Percentiles rank a stretch among this genome's conserved stretches.
These are phyloP conservation scores for Acanthurus leucopareius DNA, from an alignment of 2,797 vertebrate species.

Conservation along the genomic window DNA sequence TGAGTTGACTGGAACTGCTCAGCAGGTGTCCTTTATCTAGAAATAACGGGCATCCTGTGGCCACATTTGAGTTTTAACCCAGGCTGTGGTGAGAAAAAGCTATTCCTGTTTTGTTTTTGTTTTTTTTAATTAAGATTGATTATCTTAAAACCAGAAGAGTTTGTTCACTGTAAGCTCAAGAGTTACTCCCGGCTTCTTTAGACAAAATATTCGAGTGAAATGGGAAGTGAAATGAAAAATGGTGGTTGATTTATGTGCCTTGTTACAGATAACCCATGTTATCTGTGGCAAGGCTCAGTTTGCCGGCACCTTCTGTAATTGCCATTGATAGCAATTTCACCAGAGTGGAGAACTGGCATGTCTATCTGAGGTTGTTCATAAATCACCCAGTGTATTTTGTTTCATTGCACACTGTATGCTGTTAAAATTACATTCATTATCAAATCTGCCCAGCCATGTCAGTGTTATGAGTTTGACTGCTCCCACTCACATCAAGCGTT, in stretches of 20 bases:
- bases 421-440: background rate
- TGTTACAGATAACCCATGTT: slow-evolving; percentile 23
- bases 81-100: too few species aligned
- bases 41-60: too few species aligned
- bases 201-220: slow-evolving; percentile 5
- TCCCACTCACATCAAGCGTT: background rate
- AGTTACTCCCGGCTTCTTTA: background rate
- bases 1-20: too few species aligned
- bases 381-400: slow-evolving; percentile 25
- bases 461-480: slow-evolving; percentile 10
- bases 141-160: background rate
- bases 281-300: background rate
- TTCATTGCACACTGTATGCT: background rate
- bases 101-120: too few species aligned
- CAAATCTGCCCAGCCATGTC: background rate
- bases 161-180: background rate
- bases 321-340: slow-evolving; percentile 33
- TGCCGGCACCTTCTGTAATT: slow-evolving; percentile 28
- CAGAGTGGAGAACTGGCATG: slow-evolving; percentile 29
- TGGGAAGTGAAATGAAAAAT: slow-evolving; percentile 23
- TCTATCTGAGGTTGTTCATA: slow-evolving; percentile 19
- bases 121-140: slow-evolving; percentile 2
- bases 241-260: slow-evolving; percentile 42
- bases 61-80: too few species aligned
- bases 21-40: too few species aligned